These are phyloP conservation scores for Diadegma fenestrale DNA, from an alignment of 2,888 invertebrate genomes.

Conservation along the genomic window DNA sequence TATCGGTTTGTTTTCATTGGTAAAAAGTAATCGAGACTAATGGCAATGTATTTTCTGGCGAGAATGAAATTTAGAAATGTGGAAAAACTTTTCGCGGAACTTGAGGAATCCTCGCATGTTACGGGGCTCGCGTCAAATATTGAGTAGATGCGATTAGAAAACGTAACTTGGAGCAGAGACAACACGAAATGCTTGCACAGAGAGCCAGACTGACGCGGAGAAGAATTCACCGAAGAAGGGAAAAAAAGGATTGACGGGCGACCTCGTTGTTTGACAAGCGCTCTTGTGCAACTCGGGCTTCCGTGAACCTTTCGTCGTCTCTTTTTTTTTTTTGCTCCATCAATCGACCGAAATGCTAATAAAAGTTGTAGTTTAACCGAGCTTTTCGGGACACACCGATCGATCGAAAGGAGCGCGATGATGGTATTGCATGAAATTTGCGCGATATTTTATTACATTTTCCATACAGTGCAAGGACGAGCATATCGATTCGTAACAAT, in stretches of 20 bases:
- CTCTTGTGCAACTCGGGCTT: slow-evolving; percentile 37
- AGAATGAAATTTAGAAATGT: slow-evolving; percentile 17
- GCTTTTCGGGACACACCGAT: slow-evolving; percentile 22
- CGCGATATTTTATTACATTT: not conserved
- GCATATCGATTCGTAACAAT: slow-evolving; percentile 41
- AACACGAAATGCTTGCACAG: slow-evolving; percentile 5
- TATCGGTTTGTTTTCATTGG: not conserved
- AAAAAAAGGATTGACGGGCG: slow-evolving; percentile 58
- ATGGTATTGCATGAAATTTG: not conserved
- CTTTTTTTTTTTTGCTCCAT: slow-evolving; percentile 17
- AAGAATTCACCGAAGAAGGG: not conserved
- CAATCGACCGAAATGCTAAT: slow-evolving; percentile 42
- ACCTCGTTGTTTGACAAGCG: slow-evolving; percentile 63
- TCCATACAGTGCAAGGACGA: not conserved
- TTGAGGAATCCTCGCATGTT: slow-evolving; percentile 36
- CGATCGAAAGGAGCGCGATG: slow-evolving; percentile 1
- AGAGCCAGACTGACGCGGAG: slow-evolving; percentile 2
- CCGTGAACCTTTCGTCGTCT: slow-evolving; percentile 27
- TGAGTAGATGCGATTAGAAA: slow-evolving; percentile 61
- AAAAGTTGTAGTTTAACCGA: slow-evolving; percentile 1
- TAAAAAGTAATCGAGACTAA: slow-evolving; percentile 1
- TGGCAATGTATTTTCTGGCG: slow-evolving; percentile 53
- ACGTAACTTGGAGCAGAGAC: not conserved
- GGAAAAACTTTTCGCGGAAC: slow-evolving; percentile 24
- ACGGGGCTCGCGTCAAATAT: slow-evolving; percentile 62